Base-by-base conservation (phyloP, 2,113 vertebrate genomes). In the Chionomys nivalis region DNA sequence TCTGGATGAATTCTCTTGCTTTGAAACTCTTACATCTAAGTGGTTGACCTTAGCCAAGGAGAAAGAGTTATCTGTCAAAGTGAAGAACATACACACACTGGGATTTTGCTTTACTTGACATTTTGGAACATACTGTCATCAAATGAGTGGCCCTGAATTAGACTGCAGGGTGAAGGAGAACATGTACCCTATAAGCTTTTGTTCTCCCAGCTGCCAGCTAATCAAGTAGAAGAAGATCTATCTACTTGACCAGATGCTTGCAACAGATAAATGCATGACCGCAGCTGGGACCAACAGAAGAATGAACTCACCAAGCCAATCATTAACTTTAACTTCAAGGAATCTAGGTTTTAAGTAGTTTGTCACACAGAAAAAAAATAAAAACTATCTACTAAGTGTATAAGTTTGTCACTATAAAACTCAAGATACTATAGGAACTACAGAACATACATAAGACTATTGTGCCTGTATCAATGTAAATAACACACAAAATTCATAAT, bases 1-100 rank as follows among this genome's bases (percentile, higher is more conserved):
- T 1, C 72, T 31, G 66, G 2, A 12, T n/a, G 0, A 7, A 39
- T 4, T 89, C 19, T 73, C 13, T 21, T 39, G 2, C 3, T 8
- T 23, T 94, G 4, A 61, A 49, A 49, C 1, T 26, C 1, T 16
- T 28, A 23, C 23, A 2, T 3, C 24, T 47, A 77, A 39, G 2
- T 73, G 70, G 17, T 14, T 87, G n/a, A 28, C 8, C 16, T 87
- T 70, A 87, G 61, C 63, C 70, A 66, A 17, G 55, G 70, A 13
- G 31, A 95, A 85, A 91, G 1, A 88, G 68, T 8, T 19, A 42
- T 55, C 12, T n/a, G 2, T 85, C 11, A 66, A 75, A 4, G 73
- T 73, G 14, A 93, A 89, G 39, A 78, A 5, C 7, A 58, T 58
- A 66, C 82, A 36, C 55, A 31, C 9, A 10, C 44, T 47, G 7